Percentiles rank a stretch among this genome's conserved stretches.
These are phyloP conservation scores for Melinopterus prodromus DNA, from an alignment of 2,888 invertebrate species.

Conservation along the genomic window DNA sequence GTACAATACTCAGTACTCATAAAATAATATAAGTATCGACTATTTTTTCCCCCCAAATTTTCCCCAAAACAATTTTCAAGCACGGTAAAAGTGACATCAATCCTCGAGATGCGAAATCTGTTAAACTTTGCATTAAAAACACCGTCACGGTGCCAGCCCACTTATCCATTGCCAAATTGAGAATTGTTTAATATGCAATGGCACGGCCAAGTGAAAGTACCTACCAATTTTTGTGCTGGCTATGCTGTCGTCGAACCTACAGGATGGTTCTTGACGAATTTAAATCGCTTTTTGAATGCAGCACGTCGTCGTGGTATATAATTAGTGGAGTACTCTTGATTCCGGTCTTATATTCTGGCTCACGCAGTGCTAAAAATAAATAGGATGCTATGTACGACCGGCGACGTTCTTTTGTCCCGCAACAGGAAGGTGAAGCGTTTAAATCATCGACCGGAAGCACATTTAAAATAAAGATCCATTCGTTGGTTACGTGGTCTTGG, in stretches of 20 bases:
- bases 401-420: not conserved
- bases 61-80: not conserved
- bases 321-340: not conserved
- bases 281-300: not conserved
- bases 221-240: not conserved
- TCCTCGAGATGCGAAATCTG: not conserved
- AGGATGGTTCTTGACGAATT: not conserved
- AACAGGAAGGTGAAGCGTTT: not conserved
- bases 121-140: not conserved
- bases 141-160: not conserved
- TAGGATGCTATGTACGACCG: not conserved
- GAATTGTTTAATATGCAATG: not conserved
- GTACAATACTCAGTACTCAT: no score
- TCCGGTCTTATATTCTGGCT: not conserved
- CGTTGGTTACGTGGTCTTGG: no score
- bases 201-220: not conserved
- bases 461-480: not conserved
- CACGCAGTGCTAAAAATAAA: not conserved
- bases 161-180: not conserved
- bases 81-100: not conserved
- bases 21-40: no score
- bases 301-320: not conserved
- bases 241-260: not conserved
- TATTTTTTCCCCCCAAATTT: no score
- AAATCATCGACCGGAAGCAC: not conserved